Evolutionary conservation across 2,113 vertebrate genomes (phyloP), one percentile per base, ranked within the genome.

Genomic region (Excalfactoria chinensis): DNA sequence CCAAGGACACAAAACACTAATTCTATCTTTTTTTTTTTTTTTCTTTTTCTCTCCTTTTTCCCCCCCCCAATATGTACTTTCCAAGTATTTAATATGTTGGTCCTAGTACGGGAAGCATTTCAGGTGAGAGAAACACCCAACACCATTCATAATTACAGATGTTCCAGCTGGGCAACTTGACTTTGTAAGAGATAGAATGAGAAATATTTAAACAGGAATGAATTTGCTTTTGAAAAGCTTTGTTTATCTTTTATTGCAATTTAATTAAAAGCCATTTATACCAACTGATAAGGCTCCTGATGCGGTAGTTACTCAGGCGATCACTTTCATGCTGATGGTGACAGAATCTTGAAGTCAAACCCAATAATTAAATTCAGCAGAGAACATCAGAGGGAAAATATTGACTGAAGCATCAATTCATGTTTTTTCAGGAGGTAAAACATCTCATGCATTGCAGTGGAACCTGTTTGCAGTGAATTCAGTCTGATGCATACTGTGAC

Each of bases 191-290:
- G 15, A 28, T 3, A 75, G 74, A 78, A 70, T 20, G 13, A 84
- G 64, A 71, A 88, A 83, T 89, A 73, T 55, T 55, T 89, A 44
- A 84, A 76, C 32, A 81, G 66, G 43, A 17, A 55, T 21, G 22
- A 37, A 81, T 75, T 74, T 93, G 13, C 9, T 88, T 83, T 58
- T 44, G 28, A 58, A 69, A 75, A 84, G 10, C 58, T 89, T 86
- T 88, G 67, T 89, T 92, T 94, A 63, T 70, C 75, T 91, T 95
- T 72, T 69, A 81, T 84, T 93, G 32, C 19, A 83, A 76, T 79
- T 94, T 70, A 82, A 90, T 94, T 89, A 67, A 75, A 89, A 74
- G 9, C 7, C 43, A 58, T 35, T 89, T 48, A 81, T 64, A 88
- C 17, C 51, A 88, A 88, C 84, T 55, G 8, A 91, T 75, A 75